Percentiles rank a stretch among this genome's conserved stretches.
These are phyloP conservation scores for Cactoblastis cactorum DNA, from an alignment of 2,888 invertebrate genomes.

Conservation along the genomic window DNA sequence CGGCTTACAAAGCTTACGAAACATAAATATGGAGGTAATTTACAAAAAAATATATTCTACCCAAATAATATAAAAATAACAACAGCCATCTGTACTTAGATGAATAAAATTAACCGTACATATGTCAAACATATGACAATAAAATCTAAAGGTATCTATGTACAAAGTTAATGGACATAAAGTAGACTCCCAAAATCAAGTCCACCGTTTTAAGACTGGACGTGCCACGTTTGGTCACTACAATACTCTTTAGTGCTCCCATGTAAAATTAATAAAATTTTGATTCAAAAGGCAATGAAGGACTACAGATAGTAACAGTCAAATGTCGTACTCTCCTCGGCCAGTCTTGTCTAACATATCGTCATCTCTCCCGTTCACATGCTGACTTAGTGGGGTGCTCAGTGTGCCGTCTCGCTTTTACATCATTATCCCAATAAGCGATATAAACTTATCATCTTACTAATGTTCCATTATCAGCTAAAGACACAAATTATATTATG, in stretches of 20 bases:
- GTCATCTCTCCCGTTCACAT: constrained; percentile 23
- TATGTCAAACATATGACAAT: constrained; percentile 79
- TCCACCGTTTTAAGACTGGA: constrained; percentile 61
- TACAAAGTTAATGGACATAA: constrained; percentile 66
- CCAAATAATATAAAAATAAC: constrained; percentile 80
- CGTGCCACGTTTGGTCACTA: constrained; percentile 67
- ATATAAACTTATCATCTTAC: constrained; percentile 72
- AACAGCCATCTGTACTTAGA: constrained; percentile 80
- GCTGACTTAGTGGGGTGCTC: constrained; percentile 30
- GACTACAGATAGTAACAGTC: constrained; percentile 40
- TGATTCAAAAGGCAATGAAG: constrained; percentile 47
- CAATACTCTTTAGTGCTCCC: constrained; percentile 48
- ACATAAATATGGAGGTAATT: constrained; percentile 79
- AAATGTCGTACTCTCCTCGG: constrained; percentile 28
- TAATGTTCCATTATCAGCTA: constrained; percentile 74
- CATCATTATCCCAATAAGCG: constrained; percentile 51
- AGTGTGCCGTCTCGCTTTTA: constrained; percentile 42
- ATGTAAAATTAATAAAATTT: constrained; percentile 34
- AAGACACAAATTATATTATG: constrained; percentile 77
- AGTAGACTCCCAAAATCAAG: constrained; percentile 42
- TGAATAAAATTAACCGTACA: constrained; percentile 77
- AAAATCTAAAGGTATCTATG: constrained; percentile 75
- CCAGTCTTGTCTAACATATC: constrained; percentile 30
- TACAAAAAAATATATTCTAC: constrained; percentile 79
- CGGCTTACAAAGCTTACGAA: constrained; percentile 75